A percentile compares a stretch with the other conserved stretches of the same genome.
These are phyloP conservation scores for Halichoeres trimaculatus DNA, from an alignment of 2,113 vertebrate genomes.

Conservation along the genomic window DNA sequence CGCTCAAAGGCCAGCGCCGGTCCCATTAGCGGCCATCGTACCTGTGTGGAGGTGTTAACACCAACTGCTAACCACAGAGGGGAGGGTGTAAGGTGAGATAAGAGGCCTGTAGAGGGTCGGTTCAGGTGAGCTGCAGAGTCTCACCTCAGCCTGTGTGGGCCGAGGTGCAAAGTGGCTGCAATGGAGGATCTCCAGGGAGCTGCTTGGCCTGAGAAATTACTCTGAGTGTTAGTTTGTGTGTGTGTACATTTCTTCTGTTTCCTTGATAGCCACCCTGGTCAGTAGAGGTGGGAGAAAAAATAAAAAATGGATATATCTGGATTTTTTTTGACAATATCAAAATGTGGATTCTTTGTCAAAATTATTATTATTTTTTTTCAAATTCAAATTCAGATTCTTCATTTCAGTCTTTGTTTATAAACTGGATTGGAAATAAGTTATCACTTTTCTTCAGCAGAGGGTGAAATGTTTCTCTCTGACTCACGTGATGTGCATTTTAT, in stretches of 20 bases:
- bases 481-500: too few species aligned
- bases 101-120: conserved; percentile 27
- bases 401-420: too few species aligned
- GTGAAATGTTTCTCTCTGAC: too few species aligned
- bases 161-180: conserved; percentile 56
- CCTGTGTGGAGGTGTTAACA: conserved; percentile 8
- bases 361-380: too few species aligned
- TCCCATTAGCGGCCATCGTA: conserved; percentile 10
- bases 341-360: too few species aligned
- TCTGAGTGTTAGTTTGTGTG: neutral
- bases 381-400: too few species aligned
- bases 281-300: too few species aligned
- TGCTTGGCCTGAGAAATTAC: conserved; percentile 53
- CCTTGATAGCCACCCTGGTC: neutral
- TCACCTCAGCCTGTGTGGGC: conserved; percentile 49
- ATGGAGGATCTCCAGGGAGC: conserved; percentile 55
- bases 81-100: conserved; percentile 29
- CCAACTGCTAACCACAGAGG: neutral
- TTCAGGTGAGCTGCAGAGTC: conserved; percentile 40
- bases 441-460: too few species aligned
- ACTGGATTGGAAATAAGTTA: too few species aligned
- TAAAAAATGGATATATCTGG: too few species aligned
- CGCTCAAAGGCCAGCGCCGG: neutral
- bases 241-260: conserved; percentile 16
- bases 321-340: too few species aligned